Conservation (phyloP, 1,140 invertebrate genomes). For the Teleogryllus occipitalis region DNA sequence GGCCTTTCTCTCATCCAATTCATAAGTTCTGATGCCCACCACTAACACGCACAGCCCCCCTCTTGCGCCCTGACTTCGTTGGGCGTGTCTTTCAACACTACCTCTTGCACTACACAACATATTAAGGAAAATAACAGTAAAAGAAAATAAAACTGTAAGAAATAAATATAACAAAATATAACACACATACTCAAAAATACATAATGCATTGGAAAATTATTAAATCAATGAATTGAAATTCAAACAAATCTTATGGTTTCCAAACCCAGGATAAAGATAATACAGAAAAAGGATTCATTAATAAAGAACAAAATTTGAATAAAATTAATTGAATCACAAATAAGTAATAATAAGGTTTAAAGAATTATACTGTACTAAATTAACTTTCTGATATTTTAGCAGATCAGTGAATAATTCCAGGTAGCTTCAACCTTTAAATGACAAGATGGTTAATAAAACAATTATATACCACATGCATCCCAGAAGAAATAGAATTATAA, state of each 20-base stretch:
- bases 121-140: constrained; percentile 58
- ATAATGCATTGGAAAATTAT: not conserved
- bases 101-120: constrained; percentile 83
- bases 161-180: constrained; percentile 27
- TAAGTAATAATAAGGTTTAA: too few species aligned
- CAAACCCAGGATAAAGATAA: not conserved
- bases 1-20: not conserved
- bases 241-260: not conserved
- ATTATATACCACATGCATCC: too few species aligned
- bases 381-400: too few species aligned
- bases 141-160: constrained; percentile 30
- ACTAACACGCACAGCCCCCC: constrained; percentile 84
- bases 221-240: not conserved
- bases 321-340: too few species aligned
- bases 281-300: not conserved
- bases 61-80: constrained; percentile 84
- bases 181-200: not conserved
- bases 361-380: too few species aligned
- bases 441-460: too few species aligned
- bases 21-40: constrained; percentile 12
- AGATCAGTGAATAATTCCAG: too few species aligned
- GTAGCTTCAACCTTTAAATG: too few species aligned
- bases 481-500: too few species aligned
- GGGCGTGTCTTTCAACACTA: constrained; percentile 91
- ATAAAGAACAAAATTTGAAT: too few species aligned